phyloP scores from a whole-genome alignment of 2,888 invertebrate genomes.

The Hypolimnas misippus region DNA sequence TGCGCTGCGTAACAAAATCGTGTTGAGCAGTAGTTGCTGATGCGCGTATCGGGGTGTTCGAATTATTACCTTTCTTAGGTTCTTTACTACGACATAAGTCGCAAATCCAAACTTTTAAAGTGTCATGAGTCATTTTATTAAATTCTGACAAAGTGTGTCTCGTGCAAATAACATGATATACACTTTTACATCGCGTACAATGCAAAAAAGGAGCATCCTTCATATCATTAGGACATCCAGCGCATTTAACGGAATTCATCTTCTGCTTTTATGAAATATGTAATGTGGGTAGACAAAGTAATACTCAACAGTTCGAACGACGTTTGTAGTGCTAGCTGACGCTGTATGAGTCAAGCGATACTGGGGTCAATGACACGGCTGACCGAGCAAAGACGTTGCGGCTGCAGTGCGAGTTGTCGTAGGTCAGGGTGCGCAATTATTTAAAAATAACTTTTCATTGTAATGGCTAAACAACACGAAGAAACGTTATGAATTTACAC shows the following conservation, averaged over 20 bases:
- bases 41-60: neutral
- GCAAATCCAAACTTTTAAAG: neutral
- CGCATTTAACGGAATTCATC: neutral
- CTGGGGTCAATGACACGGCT: neutral
- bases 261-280: neutral
- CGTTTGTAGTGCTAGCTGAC: neutral
- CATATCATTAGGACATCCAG: too few species aligned
- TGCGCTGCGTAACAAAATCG: neutral
- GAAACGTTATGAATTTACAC: neutral
- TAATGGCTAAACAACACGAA: neutral
- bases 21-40: neutral
- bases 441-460: neutral
- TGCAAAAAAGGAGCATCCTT: too few species aligned
- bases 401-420: neutral
- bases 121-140: too few species aligned
- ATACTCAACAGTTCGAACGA: neutral
- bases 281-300: neutral
- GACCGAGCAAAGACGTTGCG: neutral
- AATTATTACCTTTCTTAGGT: neutral
- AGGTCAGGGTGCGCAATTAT: conserved; percentile 1
- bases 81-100: conserved; percentile 2
- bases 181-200: too few species aligned
- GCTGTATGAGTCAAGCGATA: neutral
- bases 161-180: neutral
- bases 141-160: neutral